Percentiles rank a stretch among this genome's conserved stretches.
Conservation (phyloP, 2,797 vertebrate genomes). For the Hoplostethus atlanticus region DNA sequence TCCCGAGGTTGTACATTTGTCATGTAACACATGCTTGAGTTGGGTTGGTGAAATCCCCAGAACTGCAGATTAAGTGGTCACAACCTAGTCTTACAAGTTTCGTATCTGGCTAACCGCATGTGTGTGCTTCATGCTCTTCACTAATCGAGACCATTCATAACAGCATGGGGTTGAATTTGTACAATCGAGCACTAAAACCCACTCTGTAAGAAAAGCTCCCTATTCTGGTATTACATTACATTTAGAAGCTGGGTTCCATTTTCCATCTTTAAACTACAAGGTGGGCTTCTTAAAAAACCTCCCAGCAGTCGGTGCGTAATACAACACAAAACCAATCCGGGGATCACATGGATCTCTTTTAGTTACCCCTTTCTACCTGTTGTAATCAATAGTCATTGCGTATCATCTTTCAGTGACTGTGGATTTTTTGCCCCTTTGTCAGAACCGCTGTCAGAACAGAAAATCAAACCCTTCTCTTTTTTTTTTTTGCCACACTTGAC, state of each 20-base stretch:
- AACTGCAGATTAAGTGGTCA: constrained; percentile 38
- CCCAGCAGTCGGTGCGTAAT: constrained; percentile 72
- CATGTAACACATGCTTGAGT: constrained; percentile 31
- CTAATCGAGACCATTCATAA: constrained; percentile 44
- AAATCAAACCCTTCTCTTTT: constrained; percentile 49
- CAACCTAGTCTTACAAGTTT: constrained; percentile 30
- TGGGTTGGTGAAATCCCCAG: constrained; percentile 35
- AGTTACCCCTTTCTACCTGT: constrained; percentile 60
- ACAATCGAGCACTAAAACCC: constrained; percentile 54
- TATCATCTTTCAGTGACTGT: constrained; percentile 70
- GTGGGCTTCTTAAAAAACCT: constrained; percentile 46
- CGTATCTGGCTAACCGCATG: constrained; percentile 34
- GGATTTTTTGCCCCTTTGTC: constrained; percentile 30
- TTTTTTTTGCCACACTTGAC: constrained; percentile 37
- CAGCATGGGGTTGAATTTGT: constrained; percentile 65
- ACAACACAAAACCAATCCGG: constrained; percentile 61
- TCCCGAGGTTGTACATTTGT: constrained; percentile 35
- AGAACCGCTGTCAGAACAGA: constrained; percentile 72
- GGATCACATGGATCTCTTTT: constrained; percentile 61
- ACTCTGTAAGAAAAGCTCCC: constrained; percentile 67
- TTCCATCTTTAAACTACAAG: constrained; percentile 61
- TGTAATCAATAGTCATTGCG: constrained; percentile 75
- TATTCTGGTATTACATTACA: constrained; percentile 74
- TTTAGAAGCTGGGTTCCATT: constrained; percentile 57
- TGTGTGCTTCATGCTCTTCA: constrained; percentile 28